phyloP scores from a whole-genome alignment of 2,888 invertebrate species.

The Chrysolina oricalcia region DNA sequence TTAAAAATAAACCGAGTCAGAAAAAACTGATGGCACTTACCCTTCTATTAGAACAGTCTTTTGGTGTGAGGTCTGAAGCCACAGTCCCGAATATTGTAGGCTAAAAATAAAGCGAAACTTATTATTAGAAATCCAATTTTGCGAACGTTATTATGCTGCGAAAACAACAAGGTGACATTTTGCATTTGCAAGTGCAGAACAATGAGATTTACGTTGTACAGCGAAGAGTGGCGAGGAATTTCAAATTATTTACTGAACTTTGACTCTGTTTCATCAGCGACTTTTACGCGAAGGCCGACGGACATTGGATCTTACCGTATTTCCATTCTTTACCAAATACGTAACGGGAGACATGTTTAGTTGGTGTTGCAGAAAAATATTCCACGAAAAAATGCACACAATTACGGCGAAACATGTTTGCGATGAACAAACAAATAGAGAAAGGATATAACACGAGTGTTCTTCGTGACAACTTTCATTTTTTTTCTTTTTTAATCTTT shows the following conservation, averaged over 20 bases:
- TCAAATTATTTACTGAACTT: constrained; percentile 30
- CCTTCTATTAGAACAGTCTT: constrained; percentile 77
- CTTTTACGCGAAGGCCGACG: constrained; percentile 20
- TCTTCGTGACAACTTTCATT: too few relatives aligned
- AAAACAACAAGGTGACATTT: constrained; percentile 29
- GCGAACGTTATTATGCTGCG: constrained; percentile 50
- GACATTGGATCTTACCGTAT: constrained; percentile 21
- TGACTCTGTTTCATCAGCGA: constrained; percentile 33
- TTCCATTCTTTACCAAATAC: constrained; percentile 15
- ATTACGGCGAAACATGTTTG: background rate
- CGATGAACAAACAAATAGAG: constrained; percentile 21
- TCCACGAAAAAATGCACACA: background rate
- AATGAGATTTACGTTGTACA: constrained; percentile 36
- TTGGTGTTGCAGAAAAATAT: background rate
- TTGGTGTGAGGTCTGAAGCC: constrained; percentile 77
- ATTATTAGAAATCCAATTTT: constrained; percentile 44
- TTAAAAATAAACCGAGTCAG: constrained; percentile 1
- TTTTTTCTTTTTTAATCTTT: too few relatives aligned
- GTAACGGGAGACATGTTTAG: background rate
- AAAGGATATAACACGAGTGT: background rate
- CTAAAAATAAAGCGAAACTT: constrained; percentile 71
- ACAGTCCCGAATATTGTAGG: constrained; percentile 79
- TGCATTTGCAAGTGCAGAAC: constrained; percentile 28
- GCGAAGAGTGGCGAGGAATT: constrained; percentile 32
- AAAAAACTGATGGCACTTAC: constrained; percentile 69